phyloP scores from a whole-genome alignment of 2,888 invertebrate species.

The Lasioglossum malachurum region DNA sequence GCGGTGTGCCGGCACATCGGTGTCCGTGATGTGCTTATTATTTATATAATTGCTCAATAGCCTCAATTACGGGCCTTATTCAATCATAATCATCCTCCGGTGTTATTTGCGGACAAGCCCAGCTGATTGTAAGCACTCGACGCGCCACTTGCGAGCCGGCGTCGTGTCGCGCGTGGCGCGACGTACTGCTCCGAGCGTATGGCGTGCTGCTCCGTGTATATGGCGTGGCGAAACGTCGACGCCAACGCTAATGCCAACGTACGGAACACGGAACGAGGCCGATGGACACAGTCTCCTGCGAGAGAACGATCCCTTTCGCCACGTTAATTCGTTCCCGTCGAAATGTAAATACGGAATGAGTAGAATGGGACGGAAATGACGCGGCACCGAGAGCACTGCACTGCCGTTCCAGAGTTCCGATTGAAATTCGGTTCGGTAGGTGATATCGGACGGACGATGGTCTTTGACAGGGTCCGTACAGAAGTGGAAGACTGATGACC shows the following conservation, averaged over 20 bases:
- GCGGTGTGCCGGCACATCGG: conserved; percentile 23
- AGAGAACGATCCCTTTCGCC: conserved; percentile 49
- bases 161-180: conserved; percentile 48
- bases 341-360: conserved; percentile 42
- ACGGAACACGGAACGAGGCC: not conserved
- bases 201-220: not conserved
- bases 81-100: conserved; percentile 83
- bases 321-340: conserved; percentile 47
- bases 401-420: not conserved
- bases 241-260: not conserved
- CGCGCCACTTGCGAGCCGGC: conserved; percentile 63
- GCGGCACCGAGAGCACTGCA: conserved; percentile 2
- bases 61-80: conserved; percentile 84
- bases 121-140: conserved; percentile 83
- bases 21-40: conserved; percentile 71
- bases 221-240: not conserved
- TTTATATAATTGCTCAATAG: conserved; percentile 85
- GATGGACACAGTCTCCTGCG: conserved; percentile 37
- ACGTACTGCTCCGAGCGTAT: not conserved
- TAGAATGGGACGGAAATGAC: conserved; percentile 35
- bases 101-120: conserved; percentile 84
- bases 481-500: not conserved
- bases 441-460: not conserved
- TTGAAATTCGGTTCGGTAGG: conserved; percentile 33
- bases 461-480: not conserved